A percentile compares a stretch with the other conserved stretches of the same genome.
Evolutionary conservation across 2,113 vertebrate species (phyloP).

Genomic region (Malurus cyaneus): DNA sequence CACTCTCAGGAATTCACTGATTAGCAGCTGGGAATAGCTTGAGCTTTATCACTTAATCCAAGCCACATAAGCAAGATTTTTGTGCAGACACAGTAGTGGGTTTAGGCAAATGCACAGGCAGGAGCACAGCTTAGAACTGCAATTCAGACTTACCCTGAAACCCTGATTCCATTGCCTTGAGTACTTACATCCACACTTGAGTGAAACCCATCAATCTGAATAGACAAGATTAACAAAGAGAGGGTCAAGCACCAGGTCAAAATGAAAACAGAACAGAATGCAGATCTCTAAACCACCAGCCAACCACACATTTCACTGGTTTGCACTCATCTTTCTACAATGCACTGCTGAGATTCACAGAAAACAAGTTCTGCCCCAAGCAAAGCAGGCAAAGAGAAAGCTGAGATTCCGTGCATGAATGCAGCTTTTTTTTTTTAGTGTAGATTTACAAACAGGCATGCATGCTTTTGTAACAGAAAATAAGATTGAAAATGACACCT

Average conservation of each 20-base stretch:
- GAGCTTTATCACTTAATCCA: slow-evolving; percentile 26
- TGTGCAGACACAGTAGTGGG: not conserved
- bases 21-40: not conserved
- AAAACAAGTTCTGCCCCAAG: not conserved
- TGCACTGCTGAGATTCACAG: not conserved
- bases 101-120: not conserved
- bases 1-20: not conserved
- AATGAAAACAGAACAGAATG: not conserved
- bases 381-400: not conserved
- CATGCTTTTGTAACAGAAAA: not conserved
- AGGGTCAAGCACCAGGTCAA: slow-evolving; percentile 1
- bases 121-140: not conserved
- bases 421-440: not conserved
- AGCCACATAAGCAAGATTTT: not conserved
- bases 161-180: not conserved
- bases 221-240: slow-evolving; percentile 2
- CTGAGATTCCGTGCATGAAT: not conserved
- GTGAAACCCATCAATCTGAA: not conserved
- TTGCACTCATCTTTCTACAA: not conserved
- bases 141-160: not conserved
- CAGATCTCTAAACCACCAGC: not conserved
- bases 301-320: not conserved
- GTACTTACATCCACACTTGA: not conserved
- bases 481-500: not conserved
- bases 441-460: not conserved